phyloP scores from a whole-genome alignment of 2,797 vertebrate genomes.

The Protonibea diacanthus region DNA sequence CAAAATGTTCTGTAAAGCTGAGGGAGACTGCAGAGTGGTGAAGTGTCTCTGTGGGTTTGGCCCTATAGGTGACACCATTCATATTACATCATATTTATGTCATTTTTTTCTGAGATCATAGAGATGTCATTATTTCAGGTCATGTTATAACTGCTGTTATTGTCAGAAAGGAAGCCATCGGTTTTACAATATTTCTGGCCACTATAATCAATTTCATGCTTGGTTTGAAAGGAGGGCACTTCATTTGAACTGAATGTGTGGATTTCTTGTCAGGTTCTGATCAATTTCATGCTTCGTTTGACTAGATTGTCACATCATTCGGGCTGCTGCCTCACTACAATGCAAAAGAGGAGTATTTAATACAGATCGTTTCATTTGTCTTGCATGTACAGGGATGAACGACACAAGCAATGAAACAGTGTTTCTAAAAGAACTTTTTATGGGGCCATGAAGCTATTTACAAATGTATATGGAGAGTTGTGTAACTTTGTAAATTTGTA shows the following conservation, averaged over 20 bases:
- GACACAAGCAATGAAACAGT: not conserved
- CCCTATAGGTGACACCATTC: not conserved
- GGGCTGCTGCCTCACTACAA: constrained; percentile 9
- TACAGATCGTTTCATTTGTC: not conserved
- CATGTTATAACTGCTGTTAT: not conserved
- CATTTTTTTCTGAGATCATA: not conserved
- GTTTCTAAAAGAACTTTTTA: too few relatives aligned
- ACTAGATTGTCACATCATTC: constrained; percentile 35
- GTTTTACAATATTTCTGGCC: constrained; percentile 28
- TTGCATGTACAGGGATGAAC: not conserved
- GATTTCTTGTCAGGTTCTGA: constrained; percentile 34
- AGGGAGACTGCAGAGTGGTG: not conserved
- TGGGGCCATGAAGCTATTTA: too few relatives aligned
- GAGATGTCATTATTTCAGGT: not conserved
- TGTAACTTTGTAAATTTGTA: too few relatives aligned
- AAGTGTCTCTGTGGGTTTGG: not conserved
- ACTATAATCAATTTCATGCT: constrained; percentile 46
- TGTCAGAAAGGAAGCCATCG: constrained; percentile 9
- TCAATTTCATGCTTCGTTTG: constrained; percentile 57
- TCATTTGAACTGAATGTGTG: constrained; percentile 34
- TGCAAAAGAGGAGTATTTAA: not conserved
- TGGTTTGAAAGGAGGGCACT: constrained; percentile 39
- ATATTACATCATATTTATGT: not conserved
- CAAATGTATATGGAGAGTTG: too few relatives aligned
- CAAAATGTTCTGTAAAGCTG: not conserved